phyloP scores from a whole-genome alignment of 2,797 vertebrate genomes.

The Apogon hyalosoma region DNA sequence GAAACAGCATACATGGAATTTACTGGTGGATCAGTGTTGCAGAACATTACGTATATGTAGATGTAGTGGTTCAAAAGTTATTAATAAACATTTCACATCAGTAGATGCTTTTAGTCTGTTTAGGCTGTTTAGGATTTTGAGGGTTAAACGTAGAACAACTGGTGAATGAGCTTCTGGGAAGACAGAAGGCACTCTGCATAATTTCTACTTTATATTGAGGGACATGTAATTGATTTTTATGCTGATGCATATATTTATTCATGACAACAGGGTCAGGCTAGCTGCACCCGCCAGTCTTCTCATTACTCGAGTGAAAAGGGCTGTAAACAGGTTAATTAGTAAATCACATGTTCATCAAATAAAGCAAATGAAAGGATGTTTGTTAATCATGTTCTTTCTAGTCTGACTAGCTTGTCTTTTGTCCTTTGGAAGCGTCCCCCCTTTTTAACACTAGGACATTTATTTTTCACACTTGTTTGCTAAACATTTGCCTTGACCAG shows the following conservation, averaged over 20 bases:
- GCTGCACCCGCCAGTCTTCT: conserved; percentile 57
- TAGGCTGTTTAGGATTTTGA: too few relatives aligned
- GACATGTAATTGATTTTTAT: conserved; percentile 65
- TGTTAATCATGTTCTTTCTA: conserved; percentile 69
- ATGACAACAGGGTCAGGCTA: conserved; percentile 62
- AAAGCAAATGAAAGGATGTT: conserved; percentile 71
- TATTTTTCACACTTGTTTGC: conserved; percentile 39
- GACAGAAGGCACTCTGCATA: conserved; percentile 38
- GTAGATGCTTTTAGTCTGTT: background rate
- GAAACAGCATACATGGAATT: too few relatives aligned
- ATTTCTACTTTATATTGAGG: conserved; percentile 50
- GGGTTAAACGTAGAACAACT: too few relatives aligned
- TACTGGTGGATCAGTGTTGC: too few relatives aligned
- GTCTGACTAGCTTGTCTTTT: conserved; percentile 63
- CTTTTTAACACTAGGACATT: conserved; percentile 55
- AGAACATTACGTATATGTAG: too few relatives aligned
- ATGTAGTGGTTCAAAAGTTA: too few relatives aligned
- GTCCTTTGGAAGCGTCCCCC: conserved; percentile 18
- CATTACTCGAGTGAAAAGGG: conserved; percentile 59
- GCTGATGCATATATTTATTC: conserved; percentile 67
- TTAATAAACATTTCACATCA: too few relatives aligned
- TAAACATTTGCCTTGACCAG: conserved; percentile 11
- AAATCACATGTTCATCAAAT: conserved; percentile 70
- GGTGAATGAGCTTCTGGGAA: too few relatives aligned
- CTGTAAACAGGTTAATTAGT: conserved; percentile 74